A percentile compares a stretch with the other conserved stretches of the same genome.
Conservation (phyloP, 2,113 vertebrate genomes). For the Corythornis madagascariensis region DNA sequence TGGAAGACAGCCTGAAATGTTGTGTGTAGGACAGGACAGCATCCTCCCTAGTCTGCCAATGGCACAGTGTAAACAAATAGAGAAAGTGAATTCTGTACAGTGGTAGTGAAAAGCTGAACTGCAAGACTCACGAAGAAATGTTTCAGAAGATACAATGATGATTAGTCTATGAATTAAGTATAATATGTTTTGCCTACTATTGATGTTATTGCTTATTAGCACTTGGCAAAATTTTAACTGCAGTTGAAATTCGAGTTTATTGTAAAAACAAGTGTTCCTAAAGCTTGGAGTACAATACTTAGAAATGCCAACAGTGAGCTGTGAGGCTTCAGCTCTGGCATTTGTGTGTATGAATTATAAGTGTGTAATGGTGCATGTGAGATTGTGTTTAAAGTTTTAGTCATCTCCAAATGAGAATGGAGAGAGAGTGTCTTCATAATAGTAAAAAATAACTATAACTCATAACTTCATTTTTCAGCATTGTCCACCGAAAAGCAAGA, state of each 20-base stretch:
- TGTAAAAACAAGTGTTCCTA: neutral
- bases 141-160: neutral
- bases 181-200: neutral
- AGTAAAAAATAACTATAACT: neutral
- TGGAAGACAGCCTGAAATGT: neutral
- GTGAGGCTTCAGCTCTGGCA: conserved; percentile 6
- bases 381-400: neutral
- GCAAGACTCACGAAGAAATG: neutral
- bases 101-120: neutral
- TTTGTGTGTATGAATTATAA: neutral
- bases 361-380: neutral
- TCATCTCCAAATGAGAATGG: neutral
- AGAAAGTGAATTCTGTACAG: neutral
- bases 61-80: neutral
- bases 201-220: conserved; percentile 22
- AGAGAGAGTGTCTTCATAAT: neutral
- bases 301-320: conserved; percentile 13
- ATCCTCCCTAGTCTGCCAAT: neutral
- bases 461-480: conserved; percentile 75
- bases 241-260: neutral
- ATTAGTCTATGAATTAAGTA: neutral
- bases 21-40: neutral
- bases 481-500: conserved; percentile 86
- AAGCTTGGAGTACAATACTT: neutral
- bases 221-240: neutral